Percentiles rank a stretch among this genome's conserved stretches.
Evolutionary conservation across 1,140 invertebrate genomes (phyloP).

Genomic region (Drosophila chauvacae): DNA sequence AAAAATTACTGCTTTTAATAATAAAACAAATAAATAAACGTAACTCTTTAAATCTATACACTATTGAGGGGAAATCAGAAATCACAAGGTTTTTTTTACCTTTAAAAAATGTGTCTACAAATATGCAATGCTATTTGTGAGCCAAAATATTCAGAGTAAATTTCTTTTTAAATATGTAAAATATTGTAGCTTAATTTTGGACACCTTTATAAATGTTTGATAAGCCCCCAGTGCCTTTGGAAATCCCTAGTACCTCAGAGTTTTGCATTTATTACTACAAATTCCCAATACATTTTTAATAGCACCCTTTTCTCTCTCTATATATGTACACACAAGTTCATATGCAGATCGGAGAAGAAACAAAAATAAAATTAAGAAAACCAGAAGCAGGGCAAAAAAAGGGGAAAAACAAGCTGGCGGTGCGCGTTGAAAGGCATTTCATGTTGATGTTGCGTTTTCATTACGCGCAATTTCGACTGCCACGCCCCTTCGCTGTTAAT

Average conservation of each 20-base stretch:
- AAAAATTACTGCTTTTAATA: too few species aligned
- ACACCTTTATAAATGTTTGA: not conserved
- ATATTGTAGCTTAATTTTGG: not conserved
- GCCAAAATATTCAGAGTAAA: not conserved
- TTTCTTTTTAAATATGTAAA: not conserved
- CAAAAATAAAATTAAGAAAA: conserved; percentile 4
- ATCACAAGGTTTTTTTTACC: too few species aligned
- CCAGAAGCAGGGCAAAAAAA: not conserved
- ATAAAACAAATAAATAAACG: too few species aligned
- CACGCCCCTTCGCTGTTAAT: conserved; percentile 55
- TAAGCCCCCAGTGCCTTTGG: not conserved
- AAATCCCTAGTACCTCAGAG: too few species aligned
- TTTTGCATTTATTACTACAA: not conserved
- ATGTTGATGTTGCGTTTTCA: conserved; percentile 77
- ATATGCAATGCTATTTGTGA: not conserved
- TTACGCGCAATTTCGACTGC: conserved; percentile 72
- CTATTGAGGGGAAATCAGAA: too few species aligned
- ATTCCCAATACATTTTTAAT: not conserved
- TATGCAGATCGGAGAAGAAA: conserved; percentile 28
- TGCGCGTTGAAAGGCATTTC: conserved; percentile 68
- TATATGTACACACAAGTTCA: conserved; percentile 14
- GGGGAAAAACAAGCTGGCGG: conserved; percentile 18
- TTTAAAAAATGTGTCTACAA: not conserved
- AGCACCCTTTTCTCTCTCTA: not conserved
- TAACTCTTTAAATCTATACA: too few species aligned